Base-by-base conservation (phyloP, 2,113 vertebrate genomes). In the Mormoops blainvillei region DNA sequence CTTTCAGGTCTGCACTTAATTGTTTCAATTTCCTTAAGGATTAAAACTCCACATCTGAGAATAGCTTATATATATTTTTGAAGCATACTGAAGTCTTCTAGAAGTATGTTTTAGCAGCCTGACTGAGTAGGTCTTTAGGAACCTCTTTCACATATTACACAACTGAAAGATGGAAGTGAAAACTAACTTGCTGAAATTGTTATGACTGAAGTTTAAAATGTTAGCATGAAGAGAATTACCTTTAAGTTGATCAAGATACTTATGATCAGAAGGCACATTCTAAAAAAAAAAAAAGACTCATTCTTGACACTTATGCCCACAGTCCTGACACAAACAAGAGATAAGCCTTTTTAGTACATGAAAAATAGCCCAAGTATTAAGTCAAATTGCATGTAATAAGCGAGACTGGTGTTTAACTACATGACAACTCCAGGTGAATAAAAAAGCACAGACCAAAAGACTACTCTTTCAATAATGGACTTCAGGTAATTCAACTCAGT, bases 321-420 rank as follows among this genome's bases (percentile, higher is more conserved):
- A 93, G 48, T 67, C 26, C 45, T 93, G 82, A 96, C 70, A 77
- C 63, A 96, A 95, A 92, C 20, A 92, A 87, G 70, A 92, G 22
- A 63, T 48, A 97, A 67, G 33, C 4, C 84, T 81, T 92, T 93
- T 97, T 89, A 89, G 65, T 91, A 94, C 87, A 91, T 58, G 81
- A 38, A 89, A 80, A 97, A 91, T 81, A 84, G 41, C 31, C 16
- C 61, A 84, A 87, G 38, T 84, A 65, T 82, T 94, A 94, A 96
- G 61, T 95, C 81, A 87, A 78, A 96, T 90, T 92, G 31, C 80
- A 83, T 91, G 36, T 94, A 91, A 54, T 91, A 96, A 87, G 77
- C 81, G 45, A 94, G 41, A 76, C 33, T 88, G 31, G 58, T 95
- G 86, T 95, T 97, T 92, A 97, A 97, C 54, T 87, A 95, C 63